Conservation (phyloP, 2,888 invertebrate genomes). For the Campoplex nolae region DNA sequence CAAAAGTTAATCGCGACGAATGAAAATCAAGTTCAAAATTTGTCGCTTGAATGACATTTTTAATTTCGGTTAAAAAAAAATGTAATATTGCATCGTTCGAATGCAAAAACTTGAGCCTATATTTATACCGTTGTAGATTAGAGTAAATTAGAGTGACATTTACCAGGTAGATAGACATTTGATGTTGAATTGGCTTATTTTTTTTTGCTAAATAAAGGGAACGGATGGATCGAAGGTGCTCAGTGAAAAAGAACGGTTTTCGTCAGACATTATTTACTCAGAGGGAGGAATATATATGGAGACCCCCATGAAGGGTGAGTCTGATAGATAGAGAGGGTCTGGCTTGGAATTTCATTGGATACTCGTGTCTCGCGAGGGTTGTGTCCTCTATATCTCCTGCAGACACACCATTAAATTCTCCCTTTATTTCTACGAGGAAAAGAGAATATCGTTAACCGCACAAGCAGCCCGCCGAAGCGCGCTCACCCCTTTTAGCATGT, state of each 20-base stretch:
- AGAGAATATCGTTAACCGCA: constrained; percentile 42
- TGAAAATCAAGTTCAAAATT: not conserved
- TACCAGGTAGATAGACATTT: not conserved
- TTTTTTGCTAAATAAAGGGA: not conserved
- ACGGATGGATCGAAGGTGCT: not conserved
- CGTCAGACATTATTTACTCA: constrained; percentile 1
- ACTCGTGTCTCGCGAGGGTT: constrained; percentile 58
- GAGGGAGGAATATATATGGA: not conserved
- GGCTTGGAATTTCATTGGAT: constrained; percentile 62
- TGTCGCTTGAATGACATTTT: not conserved
- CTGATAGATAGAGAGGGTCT: constrained; percentile 52
- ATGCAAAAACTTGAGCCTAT: not conserved
- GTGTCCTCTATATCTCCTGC: constrained; percentile 45
- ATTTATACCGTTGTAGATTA: too few relatives aligned
- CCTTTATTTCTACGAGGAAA: constrained; percentile 51
- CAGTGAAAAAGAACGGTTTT: not conserved
- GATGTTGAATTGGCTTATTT: not conserved
- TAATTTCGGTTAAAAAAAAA: not conserved
- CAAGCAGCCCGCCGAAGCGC: not conserved
- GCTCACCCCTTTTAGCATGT: constrained; percentile 17
- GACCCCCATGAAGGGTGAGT: constrained; percentile 9
- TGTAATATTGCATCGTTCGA: too few relatives aligned
- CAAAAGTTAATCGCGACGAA: not conserved
- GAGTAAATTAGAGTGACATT: not conserved
- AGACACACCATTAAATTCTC: constrained; percentile 39